Conservation (phyloP, 2,113 vertebrate genomes). For the Podarcis raffonei region DNA sequence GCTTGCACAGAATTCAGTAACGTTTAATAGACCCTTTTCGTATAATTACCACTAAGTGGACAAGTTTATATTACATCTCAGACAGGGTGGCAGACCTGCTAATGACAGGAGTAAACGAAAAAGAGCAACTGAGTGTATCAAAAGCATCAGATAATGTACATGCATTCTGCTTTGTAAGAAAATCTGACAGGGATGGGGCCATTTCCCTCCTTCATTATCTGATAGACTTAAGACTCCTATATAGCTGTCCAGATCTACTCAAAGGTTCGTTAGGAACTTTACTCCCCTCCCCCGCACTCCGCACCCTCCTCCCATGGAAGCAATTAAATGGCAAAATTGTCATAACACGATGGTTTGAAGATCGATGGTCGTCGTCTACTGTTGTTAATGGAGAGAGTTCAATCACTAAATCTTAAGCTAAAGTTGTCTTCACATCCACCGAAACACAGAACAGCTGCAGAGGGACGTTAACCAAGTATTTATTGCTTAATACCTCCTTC, state of each 20-base stretch:
- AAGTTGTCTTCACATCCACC: conserved; percentile 3
- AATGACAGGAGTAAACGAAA: too few species aligned
- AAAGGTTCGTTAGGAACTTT: not conserved
- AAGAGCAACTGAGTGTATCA: too few species aligned
- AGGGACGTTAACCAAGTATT: conserved; percentile 12
- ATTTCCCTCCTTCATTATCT: not conserved
- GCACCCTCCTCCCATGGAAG: not conserved
- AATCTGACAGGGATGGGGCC: not conserved
- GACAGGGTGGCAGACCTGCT: too few species aligned
- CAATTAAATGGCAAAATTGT: not conserved
- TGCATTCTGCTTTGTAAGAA: not conserved
- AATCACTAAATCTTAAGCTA: not conserved
- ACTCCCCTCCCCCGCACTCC: not conserved
- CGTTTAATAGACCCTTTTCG: too few species aligned
- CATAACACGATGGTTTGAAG: not conserved
- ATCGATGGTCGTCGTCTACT: not conserved
- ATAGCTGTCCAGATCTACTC: not conserved
- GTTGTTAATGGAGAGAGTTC: not conserved
- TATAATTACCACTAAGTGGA: too few species aligned
- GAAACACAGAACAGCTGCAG: conserved; percentile 10
- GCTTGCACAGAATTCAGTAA: too few species aligned
- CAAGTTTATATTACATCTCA: too few species aligned
- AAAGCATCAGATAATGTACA: too few species aligned
- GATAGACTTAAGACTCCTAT: not conserved
- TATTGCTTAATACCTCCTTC: not conserved